Evolutionary conservation across 2,888 invertebrate genomes (phyloP).

Genomic region (Cheilosia vernalis): DNA sequence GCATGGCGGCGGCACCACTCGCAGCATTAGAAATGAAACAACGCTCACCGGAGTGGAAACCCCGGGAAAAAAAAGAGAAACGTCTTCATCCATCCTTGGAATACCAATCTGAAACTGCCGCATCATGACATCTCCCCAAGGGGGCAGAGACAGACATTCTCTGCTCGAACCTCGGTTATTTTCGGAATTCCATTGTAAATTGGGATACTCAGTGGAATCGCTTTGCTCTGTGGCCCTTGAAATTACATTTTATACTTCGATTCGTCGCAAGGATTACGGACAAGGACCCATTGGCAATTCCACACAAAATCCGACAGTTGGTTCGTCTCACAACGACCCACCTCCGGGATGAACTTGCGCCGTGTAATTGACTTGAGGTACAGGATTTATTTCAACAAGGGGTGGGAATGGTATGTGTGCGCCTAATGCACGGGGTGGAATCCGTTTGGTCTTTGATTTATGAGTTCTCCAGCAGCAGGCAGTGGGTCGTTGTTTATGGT

Average conservation of each 20-base stretch:
- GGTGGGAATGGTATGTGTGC: constrained; percentile 9
- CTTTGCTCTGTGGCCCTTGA: constrained; percentile 70
- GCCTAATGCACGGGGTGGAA: constrained; percentile 26
- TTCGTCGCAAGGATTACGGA: constrained; percentile 72
- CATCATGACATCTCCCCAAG: constrained; percentile 41
- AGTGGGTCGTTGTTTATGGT: constrained; percentile 60
- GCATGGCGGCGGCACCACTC: neutral
- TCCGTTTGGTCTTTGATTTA: constrained; percentile 64
- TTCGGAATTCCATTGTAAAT: constrained; percentile 55
- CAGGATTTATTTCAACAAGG: constrained; percentile 31
- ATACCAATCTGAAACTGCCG: constrained; percentile 21
- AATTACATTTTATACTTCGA: constrained; percentile 64
- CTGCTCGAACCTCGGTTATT: constrained; percentile 37
- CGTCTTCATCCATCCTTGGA: constrained; percentile 7
- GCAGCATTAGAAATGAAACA: neutral
- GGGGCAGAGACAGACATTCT: neutral
- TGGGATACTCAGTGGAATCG: constrained; percentile 26
- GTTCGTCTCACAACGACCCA: constrained; percentile 47
- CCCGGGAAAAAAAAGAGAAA: neutral
- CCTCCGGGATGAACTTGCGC: constrained; percentile 33
- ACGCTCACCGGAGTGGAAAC: constrained; percentile 41
- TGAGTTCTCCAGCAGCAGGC: constrained; percentile 11
- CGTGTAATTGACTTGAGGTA: constrained; percentile 53
- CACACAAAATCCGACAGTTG: constrained; percentile 46
- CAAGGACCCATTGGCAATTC: constrained; percentile 50